phyloP scores from a whole-genome alignment of 2,797 vertebrate genomes.

The Periophthalmus magnuspinnatus region DNA sequence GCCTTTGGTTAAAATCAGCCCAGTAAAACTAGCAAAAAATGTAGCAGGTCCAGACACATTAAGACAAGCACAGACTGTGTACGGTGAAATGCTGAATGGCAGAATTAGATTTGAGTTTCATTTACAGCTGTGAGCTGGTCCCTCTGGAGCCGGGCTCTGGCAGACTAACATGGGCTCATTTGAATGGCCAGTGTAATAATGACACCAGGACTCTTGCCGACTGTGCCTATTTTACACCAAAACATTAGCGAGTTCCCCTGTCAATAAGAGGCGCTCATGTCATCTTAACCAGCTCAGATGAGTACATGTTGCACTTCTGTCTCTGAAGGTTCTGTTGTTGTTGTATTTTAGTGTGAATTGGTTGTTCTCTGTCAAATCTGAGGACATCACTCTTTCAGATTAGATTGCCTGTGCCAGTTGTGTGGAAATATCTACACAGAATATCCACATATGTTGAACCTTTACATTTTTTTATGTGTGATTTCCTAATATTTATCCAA shows the following conservation, averaged over 20 bases:
- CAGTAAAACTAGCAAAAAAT: neutral
- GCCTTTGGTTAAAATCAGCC: neutral
- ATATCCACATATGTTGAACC: no score
- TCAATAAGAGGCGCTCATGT: slow-evolving; percentile 74
- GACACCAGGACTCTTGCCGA: slow-evolving; percentile 62
- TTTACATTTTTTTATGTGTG: no score
- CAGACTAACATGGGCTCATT: slow-evolving; percentile 73
- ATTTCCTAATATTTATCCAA: no score
- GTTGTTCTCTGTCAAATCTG: neutral
- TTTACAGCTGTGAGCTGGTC: slow-evolving; percentile 74
- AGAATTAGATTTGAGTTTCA: slow-evolving; percentile 52
- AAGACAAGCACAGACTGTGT: slow-evolving; percentile 23
- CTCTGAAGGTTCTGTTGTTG: neutral
- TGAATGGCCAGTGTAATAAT: slow-evolving; percentile 76
- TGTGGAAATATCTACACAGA: neutral
- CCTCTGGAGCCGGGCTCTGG: slow-evolving; percentile 60
- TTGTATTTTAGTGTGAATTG: neutral
- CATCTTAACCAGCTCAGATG: slow-evolving; percentile 41
- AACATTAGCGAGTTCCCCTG: slow-evolving; percentile 62
- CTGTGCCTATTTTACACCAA: slow-evolving; percentile 55
- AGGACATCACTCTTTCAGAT: no score
- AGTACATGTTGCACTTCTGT: neutral
- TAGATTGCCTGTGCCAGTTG: neutral
- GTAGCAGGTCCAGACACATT: slow-evolving; percentile 7
- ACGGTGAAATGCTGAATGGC: slow-evolving; percentile 19